Evolutionary conservation across 2,888 invertebrate species (phyloP).

Genomic region (Liopterus haemorrhoidalis): DNA sequence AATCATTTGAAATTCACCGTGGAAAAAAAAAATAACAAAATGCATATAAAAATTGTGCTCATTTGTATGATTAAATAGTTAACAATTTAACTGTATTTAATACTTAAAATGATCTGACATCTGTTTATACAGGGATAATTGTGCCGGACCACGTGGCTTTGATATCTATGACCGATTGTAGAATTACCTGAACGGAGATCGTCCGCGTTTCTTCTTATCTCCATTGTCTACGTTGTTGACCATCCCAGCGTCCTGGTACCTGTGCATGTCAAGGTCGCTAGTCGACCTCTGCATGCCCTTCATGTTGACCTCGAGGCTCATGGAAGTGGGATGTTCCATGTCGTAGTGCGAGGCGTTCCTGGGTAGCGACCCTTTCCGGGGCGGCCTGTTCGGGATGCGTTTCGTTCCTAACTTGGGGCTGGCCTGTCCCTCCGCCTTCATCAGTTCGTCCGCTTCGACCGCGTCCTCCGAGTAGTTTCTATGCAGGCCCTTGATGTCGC

Average conservation of each 20-base stretch:
- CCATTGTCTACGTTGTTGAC: slow-evolving; percentile 42
- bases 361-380: slow-evolving; percentile 69
- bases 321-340: slow-evolving; percentile 34
- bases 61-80: background rate
- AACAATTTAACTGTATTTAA: background rate
- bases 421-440: slow-evolving; percentile 45
- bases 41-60: background rate
- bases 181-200: slow-evolving; percentile 82
- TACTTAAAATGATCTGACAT: too few relatives aligned
- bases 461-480: slow-evolving; percentile 80
- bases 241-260: slow-evolving; percentile 54
- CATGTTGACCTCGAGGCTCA: slow-evolving; percentile 27
- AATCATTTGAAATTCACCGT: slow-evolving; percentile 22
- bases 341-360: slow-evolving; percentile 46
- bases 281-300: slow-evolving; percentile 58
- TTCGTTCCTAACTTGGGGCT: slow-evolving; percentile 46
- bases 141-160: too few relatives aligned
- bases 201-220: slow-evolving; percentile 72
- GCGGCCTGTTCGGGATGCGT: slow-evolving; percentile 59
- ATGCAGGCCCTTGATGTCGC: slow-evolving; percentile 85
- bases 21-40: slow-evolving; percentile 12
- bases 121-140: too few relatives aligned
- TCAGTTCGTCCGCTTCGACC: slow-evolving; percentile 62
- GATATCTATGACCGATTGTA: too few relatives aligned
- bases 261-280: slow-evolving; percentile 71